Percentiles rank a stretch among this genome's conserved stretches.
These are phyloP conservation scores for Acrocephalus scirpaceus DNA, from an alignment of 2,797 vertebrate species.

Conservation along the genomic window DNA sequence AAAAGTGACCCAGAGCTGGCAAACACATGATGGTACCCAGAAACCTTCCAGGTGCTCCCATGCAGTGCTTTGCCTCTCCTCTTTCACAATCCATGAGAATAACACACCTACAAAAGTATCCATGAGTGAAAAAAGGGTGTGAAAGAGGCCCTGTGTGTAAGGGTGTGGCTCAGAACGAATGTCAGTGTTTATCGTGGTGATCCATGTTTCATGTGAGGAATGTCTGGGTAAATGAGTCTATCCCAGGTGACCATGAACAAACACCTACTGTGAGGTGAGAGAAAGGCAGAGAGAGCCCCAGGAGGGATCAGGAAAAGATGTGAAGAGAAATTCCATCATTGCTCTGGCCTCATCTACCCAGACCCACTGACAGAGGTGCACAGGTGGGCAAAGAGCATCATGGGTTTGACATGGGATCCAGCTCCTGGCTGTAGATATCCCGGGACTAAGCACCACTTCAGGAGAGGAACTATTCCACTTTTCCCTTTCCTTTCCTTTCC, in stretches of 20 bases:
- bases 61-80: not conserved
- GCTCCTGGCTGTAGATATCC: not conserved
- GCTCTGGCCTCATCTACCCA: not conserved
- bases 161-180: not conserved
- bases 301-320: not conserved
- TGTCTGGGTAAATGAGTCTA: not conserved
- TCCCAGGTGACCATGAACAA: not conserved
- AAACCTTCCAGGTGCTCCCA: not conserved
- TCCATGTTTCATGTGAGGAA: not conserved
- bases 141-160: not conserved
- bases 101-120: not conserved
- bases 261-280: not conserved
- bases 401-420: accelerated
- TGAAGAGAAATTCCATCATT: not conserved
- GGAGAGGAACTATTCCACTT: not conserved
- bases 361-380: not conserved
- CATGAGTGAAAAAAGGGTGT: not conserved
- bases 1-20: not conserved
- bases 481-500: no score
- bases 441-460: not conserved
- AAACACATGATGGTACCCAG: not conserved
- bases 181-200: not conserved
- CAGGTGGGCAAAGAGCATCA: not conserved
- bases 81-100: not conserved
- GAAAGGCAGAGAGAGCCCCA: not conserved